phyloP scores from a whole-genome alignment of 2,113 vertebrate species.

The Equus quagga region DNA sequence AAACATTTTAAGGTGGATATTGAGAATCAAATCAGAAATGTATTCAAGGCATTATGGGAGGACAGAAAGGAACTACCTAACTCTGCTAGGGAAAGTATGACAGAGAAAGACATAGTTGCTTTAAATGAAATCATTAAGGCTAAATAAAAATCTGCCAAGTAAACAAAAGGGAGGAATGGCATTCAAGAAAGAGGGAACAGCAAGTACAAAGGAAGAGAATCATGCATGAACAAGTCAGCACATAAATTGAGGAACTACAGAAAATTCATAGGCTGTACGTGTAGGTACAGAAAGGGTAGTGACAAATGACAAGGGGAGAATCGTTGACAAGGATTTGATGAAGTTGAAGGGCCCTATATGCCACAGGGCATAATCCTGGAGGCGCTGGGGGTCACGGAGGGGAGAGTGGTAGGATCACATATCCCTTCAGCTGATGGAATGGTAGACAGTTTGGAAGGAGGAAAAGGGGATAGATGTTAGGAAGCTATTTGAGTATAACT shows the following conservation, averaged over 20 bases:
- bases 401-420: not conserved
- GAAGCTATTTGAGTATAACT: not conserved
- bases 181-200: not conserved
- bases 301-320: not conserved
- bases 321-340: not conserved
- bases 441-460: not conserved
- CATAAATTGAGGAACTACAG: not conserved
- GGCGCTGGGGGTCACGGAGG: not conserved
- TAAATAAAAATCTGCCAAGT: not conserved
- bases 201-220: not conserved
- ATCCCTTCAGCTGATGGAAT: not conserved
- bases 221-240: not conserved
- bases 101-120: not conserved
- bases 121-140: not conserved
- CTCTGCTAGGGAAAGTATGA: not conserved
- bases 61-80: not conserved
- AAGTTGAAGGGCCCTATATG: not conserved
- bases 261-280: not conserved
- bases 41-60: not conserved
- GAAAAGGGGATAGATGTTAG: not conserved
- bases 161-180: not conserved
- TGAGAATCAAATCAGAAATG: not conserved
- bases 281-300: not conserved
- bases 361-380: not conserved
- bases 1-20: not conserved